Percentiles rank a stretch among this genome's conserved stretches.
Evolutionary conservation across 64 coral and sea anemone species (phyloP).

Genomic region (Pocillopora damicornis): DNA sequence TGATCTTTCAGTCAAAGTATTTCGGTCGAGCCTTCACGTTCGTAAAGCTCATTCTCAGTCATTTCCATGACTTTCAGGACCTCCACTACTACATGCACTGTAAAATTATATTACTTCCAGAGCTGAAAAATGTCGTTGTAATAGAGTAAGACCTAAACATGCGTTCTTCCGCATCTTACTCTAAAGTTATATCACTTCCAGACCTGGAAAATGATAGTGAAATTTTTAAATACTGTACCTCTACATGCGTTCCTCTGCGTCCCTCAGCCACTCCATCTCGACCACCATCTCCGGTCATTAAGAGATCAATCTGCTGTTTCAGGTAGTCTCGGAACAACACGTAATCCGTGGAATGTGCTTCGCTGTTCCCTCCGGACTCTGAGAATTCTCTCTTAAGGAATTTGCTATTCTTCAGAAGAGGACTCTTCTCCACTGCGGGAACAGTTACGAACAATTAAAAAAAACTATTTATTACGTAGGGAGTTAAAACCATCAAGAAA

Average conservation of each 20-base stretch:
- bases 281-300: conserved; percentile 95
- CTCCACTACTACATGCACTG: no score
- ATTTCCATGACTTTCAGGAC: no score
- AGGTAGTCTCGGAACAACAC: conserved; percentile 80
- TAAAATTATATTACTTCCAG: no score
- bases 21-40: no score
- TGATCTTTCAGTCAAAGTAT: no score
- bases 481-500: no score
- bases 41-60: no score
- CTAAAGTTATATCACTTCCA: no score
- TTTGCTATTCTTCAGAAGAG: conserved; percentile 55
- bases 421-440: conserved; percentile 59
- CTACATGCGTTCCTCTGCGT: conserved; percentile 92
- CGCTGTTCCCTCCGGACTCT: neutral
- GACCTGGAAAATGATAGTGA: neutral
- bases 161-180: neutral
- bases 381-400: conserved; percentile 40
- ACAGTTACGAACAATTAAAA: neutral
- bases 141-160: neutral
- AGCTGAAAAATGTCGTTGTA: no score
- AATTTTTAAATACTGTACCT: conserved; percentile 38
- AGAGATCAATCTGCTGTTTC: conserved; percentile 85
- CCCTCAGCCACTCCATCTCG: conserved; percentile 95
- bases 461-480: neutral
- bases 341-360: conserved; percentile 15